Base-by-base conservation (phyloP, 1,140 invertebrate genomes). In the Cydia amplana region DNA sequence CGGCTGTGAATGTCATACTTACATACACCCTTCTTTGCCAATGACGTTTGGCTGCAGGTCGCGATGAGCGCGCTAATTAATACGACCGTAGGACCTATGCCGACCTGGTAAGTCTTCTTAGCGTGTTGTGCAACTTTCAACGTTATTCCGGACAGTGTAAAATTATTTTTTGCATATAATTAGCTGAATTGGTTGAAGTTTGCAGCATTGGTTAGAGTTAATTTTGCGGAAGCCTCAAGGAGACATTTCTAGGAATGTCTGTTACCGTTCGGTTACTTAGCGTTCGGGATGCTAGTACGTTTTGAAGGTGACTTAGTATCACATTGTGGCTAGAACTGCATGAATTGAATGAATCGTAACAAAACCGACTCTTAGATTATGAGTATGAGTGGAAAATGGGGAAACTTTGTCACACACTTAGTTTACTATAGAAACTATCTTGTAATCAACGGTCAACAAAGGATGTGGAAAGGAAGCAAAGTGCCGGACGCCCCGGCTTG, bases 51-150 rank as follows among this genome's bases (percentile, higher is more conserved):
- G 55, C 10, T 60, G 55, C 55, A 60, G 20, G 20, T 0, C 10
- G 55, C 9, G 55, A 60, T 60, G 55, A 60, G n/a, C 18, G 55
- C 55, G 55, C 18, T 60, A 60, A 60, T 60, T 60, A 60, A 60
- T 60, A 60, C 18, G 55, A 60, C 7, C 20, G 55, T 60, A 18
- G 6, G 49, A 18, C n/a, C 49, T 51, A 18, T 51, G 4, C n/a
- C 49, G 49, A 51, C 49, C 49, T 51, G n/a, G 16, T 51, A 51
- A 51, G 16, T 18, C 16, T 51, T 51, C n/a, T 4, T 51, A 18
- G 12, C 10, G 3, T 12, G 4, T 18, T 12, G 6, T 51, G 10
- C 49, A 51, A 51, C 16, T 18, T 51, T 51, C 49, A 51, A 51
- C 49, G 16, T 60, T 60, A 60, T 60, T 60, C 20, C 18, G 18